Evolutionary conservation across 2,888 invertebrate species (phyloP), one percentile per base, ranked within the genome.

Genomic region (Cryptus viduatorius): DNA sequence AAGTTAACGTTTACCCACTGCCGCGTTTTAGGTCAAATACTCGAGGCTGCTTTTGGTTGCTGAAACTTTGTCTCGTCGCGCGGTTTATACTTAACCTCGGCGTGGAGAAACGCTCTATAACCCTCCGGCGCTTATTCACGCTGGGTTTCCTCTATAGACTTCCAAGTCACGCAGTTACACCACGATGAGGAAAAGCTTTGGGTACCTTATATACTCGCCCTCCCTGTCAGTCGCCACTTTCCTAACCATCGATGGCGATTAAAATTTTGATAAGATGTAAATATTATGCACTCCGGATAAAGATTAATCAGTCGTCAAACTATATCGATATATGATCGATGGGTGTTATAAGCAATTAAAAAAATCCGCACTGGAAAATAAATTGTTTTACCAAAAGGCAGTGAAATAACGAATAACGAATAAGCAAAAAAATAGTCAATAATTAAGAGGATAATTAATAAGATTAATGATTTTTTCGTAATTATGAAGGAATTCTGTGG

Each of bases 141-240:
- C 61, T 42, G 61, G 75, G 46, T 75, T 29, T 24, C 64, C 46
- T 31, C 48, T 16, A 29, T 29, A 31, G 14, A 31, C 16, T n/a
- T 8, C 59, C 61, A 19, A n/a, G 24, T 24, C 29, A 31, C 12
- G 46, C 46, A 44, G n/a, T 44, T 48, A 67, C 10, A 67, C 37
- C 16, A 75, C 53, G 46, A 53, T 53, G 75, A 64, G 64, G 79
- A 61, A 67, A 68, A 79, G 46, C 48, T 72, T 68, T 42, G 56
- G 81, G 79, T 86, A 78, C 76, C 79, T 79, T 81, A 64, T 59
- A 71, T 64, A 53, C 86, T 83, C 19, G n/a, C 48, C 46, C 56
- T 10, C 19, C 3, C 2, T 24, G 12, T 75, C 31, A 19, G 56
- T 59, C 61, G 42, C 44, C 24, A 46, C 56, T 78, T 56, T 2